Base-by-base conservation (phyloP, 2,888 invertebrate genomes). In the Stratiomys singularior region DNA sequence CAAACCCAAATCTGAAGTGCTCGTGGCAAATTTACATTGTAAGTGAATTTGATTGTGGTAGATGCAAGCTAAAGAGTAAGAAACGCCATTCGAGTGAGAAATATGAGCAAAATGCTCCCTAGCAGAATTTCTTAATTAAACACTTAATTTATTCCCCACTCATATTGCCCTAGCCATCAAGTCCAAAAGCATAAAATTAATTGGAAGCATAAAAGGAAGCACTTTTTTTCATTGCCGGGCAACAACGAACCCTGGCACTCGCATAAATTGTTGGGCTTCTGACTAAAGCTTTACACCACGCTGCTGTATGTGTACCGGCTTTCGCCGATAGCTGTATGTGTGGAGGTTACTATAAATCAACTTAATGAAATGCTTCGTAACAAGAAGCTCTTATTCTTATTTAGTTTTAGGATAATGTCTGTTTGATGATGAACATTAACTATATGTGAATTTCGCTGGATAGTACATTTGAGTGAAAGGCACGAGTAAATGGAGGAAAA, bases 101-200 rank as follows among this genome's bases (percentile, higher is more conserved):
- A 74, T 74, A 74, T 74, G 74, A 74, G 37, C 37, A 37, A 47
- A 74, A 60, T 74, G 74, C 60, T 58, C 44, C 60, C 60, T 37
- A 74, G 21, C 74, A 74, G 60, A 74, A 74, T 74, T 74, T 74
- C 74, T 74, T 74, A 74, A 74, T 74, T 74, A 74, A 74, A 74
- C 74, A 74, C 74, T 74, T 74, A 74, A 74, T 74, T 74, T 74
- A 60, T 74, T 58, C 74, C 37, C 60, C 58, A 28, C 71, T 72
- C 71, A 72, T 72, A 72, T 52, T 52, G 56, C 71, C 74, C 58
- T 44, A 37, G 37, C 74, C 21, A 74, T 74, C 58, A 60, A 74
- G 74, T 74, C 74, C 74, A 74, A 74, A 74, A 58, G 74, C 74
- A 74, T 74, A 74, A 74, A 74, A 74, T 74, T 74, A 74, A 74